Evolutionary conservation across 2,888 invertebrate genomes (phyloP), one percentile per base, ranked within the genome.

Genomic region (Terebella lapidaria): DNA sequence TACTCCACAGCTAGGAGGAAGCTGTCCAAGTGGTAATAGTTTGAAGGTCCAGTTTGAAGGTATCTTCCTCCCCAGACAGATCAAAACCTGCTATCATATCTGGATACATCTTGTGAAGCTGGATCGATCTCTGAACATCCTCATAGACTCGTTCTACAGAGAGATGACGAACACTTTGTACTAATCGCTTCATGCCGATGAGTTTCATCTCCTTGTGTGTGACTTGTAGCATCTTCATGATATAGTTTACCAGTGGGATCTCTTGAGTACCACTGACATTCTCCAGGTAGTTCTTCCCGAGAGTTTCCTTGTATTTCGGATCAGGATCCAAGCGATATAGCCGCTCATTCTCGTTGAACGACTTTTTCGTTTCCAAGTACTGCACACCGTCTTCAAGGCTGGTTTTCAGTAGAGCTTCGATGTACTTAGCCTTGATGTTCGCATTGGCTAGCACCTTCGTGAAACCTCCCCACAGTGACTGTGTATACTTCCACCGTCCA

Each of bases 321-420:
- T 53, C 53, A 10, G 53, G 25, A 26, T 53, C 53, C 26, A 60
- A 27, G 18, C 15, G 52, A 27, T 60, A 60, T 2, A 57, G 28
- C 25, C 18, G 15, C 15, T 25, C 47, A 24, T 22, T 20, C 15
- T n/a, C 47, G n/a, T 47, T 55, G 18, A 60, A 51, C 20, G 26
- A 2, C 18, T 54, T 57, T 30, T 49, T 60, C 2, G 60, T 57
- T 27, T 60, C 60, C 22, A 60, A 2, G 20, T 57, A 60, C 47
- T 62, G 62, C 1, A 59, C 56, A 2, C 59, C 59, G 18, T 62
- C 59, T 24, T 59, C 22, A 22, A 59, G 15, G 15, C 26, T 53
- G 25, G 30, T 25, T 18, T 59, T 24, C n/a, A 62, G 49, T 26
- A 62, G 22, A 5, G 47, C 55, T 24, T 24, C 30, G 27, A 49